A percentile compares a stretch with the other conserved stretches of the same genome.
Conservation (phyloP, 2,113 vertebrate species). For the Epinephelus fuscoguttatus region DNA sequence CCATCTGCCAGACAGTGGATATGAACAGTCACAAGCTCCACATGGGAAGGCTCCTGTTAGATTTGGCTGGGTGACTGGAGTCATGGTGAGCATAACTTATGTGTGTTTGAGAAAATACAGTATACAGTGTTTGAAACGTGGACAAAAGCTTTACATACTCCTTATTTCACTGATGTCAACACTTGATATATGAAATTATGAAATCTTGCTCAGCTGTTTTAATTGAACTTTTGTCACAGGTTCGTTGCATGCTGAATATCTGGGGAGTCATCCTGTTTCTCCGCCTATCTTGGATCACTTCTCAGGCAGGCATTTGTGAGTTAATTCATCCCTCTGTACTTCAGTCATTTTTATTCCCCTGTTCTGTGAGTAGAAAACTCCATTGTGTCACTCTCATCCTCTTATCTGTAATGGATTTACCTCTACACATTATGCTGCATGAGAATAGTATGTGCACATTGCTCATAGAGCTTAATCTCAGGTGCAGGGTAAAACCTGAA, state of each 20-base stretch:
- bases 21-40: conserved; percentile 5
- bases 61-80: conserved; percentile 83
- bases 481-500: not conserved
- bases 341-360: not conserved
- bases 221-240: conserved; percentile 51
- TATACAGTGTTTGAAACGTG: not conserved
- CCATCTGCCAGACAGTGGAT: conserved; percentile 35
- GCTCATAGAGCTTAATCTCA: not conserved
- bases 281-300: conserved; percentile 83
- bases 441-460: not conserved
- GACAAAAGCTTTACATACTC: not conserved
- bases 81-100: conserved; percentile 73
- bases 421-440: not conserved
- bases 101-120: not conserved
- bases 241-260: conserved; percentile 85
- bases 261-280: conserved; percentile 86
- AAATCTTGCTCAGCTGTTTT: not conserved
- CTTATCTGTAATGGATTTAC: not conserved
- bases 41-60: conserved; percentile 48
- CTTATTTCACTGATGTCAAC: not conserved
- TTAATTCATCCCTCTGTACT: not conserved
- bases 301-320: conserved; percentile 83
- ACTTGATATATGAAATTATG: not conserved
- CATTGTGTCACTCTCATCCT: not conserved
- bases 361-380: not conserved